Percentiles rank a stretch among this genome's conserved stretches.
phyloP scores from a whole-genome alignment of 1,140 invertebrate species.

The Pectinophora gossypiella region DNA sequence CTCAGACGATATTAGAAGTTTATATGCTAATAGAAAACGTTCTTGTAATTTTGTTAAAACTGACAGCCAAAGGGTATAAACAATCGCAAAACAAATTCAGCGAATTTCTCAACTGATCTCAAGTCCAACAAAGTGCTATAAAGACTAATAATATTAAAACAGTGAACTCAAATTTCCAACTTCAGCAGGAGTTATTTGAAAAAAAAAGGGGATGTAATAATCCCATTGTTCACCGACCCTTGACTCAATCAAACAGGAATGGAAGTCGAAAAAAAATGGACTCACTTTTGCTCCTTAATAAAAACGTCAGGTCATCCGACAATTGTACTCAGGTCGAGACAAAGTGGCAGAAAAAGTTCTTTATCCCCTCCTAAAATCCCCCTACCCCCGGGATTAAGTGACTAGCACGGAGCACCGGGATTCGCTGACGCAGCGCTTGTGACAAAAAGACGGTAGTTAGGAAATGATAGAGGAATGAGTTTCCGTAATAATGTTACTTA shows the following conservation, averaged over 20 bases:
- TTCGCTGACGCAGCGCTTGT: conserved; percentile 30
- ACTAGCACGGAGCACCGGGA: conserved; percentile 7
- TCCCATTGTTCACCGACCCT: not conserved
- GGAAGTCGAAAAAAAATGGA: conserved; percentile 21
- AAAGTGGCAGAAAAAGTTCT: conserved; percentile 3
- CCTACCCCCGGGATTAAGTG: conserved; percentile 36
- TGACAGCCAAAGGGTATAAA: no score
- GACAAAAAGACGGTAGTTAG: conserved; percentile 25
- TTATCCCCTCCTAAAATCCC: not conserved
- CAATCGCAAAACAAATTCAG: no score
- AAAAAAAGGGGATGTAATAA: not conserved
- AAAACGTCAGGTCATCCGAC: conserved; percentile 33
- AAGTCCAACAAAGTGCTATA: no score
- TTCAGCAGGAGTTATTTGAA: no score
- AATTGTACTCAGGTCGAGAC: conserved; percentile 26
- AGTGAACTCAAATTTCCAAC: no score
- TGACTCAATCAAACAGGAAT: not conserved
- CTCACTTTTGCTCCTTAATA: conserved; percentile 17
- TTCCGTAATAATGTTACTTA: not conserved
- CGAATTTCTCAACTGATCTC: no score
- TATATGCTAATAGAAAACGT: no score
- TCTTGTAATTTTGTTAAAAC: no score
- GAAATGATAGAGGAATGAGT: conserved; percentile 12
- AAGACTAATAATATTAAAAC: no score
- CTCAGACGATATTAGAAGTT: no score